Evolutionary conservation across 2,888 invertebrate genomes (phyloP).

Genomic region (Andrena haemorrhoa): DNA sequence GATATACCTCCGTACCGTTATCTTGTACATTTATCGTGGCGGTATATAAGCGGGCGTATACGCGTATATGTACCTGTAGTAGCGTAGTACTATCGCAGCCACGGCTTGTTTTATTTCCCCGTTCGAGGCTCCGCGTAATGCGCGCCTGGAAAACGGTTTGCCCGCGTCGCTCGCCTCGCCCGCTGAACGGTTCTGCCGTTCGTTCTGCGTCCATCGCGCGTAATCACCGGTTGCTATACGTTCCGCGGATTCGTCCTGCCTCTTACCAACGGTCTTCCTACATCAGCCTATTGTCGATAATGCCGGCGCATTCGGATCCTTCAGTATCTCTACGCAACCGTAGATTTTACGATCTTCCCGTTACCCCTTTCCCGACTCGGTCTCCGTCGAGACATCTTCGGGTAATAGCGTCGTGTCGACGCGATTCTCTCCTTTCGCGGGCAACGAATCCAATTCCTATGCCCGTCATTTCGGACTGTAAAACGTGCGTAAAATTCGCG

Average conservation of each 20-base stretch:
- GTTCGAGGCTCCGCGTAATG: constrained; percentile 66
- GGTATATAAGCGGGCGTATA: constrained; percentile 65
- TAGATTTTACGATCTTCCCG: constrained; percentile 64
- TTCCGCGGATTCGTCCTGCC: constrained; percentile 43
- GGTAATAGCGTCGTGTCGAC: not conserved
- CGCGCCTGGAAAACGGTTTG: constrained; percentile 69
- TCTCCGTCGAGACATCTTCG: constrained; percentile 39
- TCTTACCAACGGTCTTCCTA: constrained; percentile 36
- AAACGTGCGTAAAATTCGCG: not conserved
- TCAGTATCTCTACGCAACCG: not conserved
- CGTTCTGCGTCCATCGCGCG: constrained; percentile 58
- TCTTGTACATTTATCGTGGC: constrained; percentile 78
- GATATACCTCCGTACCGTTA: constrained; percentile 76
- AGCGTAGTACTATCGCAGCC: constrained; percentile 62
- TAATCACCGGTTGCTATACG: constrained; percentile 62
- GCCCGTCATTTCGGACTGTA: constrained; percentile 3
- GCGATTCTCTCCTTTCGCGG: not conserved
- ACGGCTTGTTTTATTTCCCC: constrained; percentile 72
- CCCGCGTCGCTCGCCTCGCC: constrained; percentile 48
- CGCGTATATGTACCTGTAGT: constrained; percentile 35
- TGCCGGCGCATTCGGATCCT: constrained; percentile 40
- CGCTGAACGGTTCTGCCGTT: constrained; percentile 65
- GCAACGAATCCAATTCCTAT: constrained; percentile 29
- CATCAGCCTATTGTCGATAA: constrained; percentile 49
- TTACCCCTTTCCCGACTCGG: constrained; percentile 45